Conservation (phyloP, 2,888 invertebrate species). For the Leucophenga maculata region DNA sequence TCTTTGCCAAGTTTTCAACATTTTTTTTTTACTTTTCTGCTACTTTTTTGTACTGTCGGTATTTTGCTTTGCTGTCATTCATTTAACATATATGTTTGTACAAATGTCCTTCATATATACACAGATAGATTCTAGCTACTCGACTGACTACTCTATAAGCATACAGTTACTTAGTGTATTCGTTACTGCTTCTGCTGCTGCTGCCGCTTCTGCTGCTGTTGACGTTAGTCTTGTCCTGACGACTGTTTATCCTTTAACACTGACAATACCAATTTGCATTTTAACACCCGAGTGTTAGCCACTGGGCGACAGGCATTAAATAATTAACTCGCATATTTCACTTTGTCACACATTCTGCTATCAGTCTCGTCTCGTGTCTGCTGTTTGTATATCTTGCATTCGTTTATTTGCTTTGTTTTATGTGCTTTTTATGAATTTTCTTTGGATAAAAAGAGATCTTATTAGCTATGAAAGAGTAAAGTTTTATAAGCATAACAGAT, state of each 20-base stretch:
- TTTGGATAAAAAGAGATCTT: too few species aligned
- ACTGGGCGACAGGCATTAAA: slow-evolving; percentile 72
- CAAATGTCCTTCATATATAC: too few species aligned
- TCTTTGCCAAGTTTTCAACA: background rate
- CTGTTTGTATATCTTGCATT: background rate
- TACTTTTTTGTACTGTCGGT: background rate
- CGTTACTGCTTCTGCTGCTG: slow-evolving; percentile 37
- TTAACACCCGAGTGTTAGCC: slow-evolving; percentile 69
- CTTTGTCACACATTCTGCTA: slow-evolving; percentile 5
- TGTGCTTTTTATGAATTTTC: background rate
- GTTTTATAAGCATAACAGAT: too few species aligned
- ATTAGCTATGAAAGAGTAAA: too few species aligned
- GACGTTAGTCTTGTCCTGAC: background rate
- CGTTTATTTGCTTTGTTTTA: background rate
- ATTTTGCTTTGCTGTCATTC: background rate
- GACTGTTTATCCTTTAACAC: slow-evolving; percentile 41
- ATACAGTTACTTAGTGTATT: slow-evolving; percentile 11
- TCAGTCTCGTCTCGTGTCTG: background rate
- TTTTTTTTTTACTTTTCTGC: background rate
- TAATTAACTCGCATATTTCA: slow-evolving; percentile 66
- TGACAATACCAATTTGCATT: slow-evolving; percentile 71
- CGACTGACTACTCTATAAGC: too few species aligned
- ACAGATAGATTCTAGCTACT: too few species aligned
- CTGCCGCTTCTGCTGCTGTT: background rate
- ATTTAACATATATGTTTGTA: background rate